Evolutionary conservation across 2,113 vertebrate species (phyloP).

Genomic region (Philantomba maxwellii): DNA sequence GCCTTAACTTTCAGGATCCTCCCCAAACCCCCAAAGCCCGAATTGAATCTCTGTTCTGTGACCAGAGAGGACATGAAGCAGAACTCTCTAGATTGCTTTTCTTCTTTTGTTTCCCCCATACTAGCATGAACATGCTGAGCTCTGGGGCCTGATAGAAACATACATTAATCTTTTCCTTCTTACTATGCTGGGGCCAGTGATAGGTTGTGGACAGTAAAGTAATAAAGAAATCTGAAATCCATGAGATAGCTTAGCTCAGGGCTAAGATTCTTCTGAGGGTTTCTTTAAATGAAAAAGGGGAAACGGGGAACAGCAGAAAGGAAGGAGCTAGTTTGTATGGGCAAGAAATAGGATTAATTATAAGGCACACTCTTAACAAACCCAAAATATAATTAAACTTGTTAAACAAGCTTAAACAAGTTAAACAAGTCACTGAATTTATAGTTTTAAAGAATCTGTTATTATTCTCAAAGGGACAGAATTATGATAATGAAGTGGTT

Average conservation of each 20-base stretch:
- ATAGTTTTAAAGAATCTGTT: neutral
- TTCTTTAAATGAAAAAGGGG: neutral
- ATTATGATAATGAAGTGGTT: neutral
- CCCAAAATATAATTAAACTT: neutral
- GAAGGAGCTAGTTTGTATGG: neutral
- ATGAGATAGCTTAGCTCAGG: neutral
- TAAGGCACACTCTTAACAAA: neutral
- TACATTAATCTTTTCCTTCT: neutral
- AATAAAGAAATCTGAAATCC: neutral
- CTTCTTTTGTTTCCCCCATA: neutral
- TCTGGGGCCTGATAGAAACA: neutral
- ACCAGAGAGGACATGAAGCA: neutral
- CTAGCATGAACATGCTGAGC: neutral
- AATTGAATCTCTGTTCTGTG: neutral
- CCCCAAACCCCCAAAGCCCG: neutral
- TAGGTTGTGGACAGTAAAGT: neutral
- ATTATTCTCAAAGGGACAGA: neutral
- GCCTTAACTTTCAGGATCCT: neutral
- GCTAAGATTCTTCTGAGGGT: neutral
- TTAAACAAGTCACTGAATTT: neutral
- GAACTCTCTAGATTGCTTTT: neutral
- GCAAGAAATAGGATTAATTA: neutral
- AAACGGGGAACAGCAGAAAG: neutral
- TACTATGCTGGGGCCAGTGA: rapidly evolving
- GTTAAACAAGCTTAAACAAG: neutral